Percentiles rank a stretch among this genome's conserved stretches.
phyloP scores from a whole-genome alignment of 2,113 vertebrate genomes.

The Chunga burmeisteri region DNA sequence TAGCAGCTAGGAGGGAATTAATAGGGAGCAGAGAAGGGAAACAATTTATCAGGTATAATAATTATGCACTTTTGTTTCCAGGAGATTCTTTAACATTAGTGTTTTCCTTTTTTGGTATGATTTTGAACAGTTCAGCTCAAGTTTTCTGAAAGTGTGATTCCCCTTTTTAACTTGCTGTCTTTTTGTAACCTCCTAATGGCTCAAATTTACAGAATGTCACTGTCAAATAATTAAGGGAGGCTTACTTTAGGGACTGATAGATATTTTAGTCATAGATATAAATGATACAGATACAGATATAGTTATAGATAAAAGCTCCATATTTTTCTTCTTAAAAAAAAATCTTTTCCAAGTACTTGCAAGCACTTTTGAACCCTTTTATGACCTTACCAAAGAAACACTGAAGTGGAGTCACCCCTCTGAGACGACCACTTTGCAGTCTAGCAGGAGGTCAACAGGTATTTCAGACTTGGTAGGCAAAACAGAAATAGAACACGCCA shows the following conservation, averaged over 20 bases:
- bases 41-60: background rate
- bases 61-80: background rate
- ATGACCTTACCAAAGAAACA: background rate
- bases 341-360: background rate
- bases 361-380: background rate
- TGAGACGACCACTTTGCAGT: background rate
- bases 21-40: background rate
- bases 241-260: background rate
- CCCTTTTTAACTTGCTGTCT: background rate
- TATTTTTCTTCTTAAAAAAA: background rate
- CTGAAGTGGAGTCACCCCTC: background rate
- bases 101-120: background rate
- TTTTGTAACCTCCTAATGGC: background rate
- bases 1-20: background rate
- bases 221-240: background rate
- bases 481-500: background rate
- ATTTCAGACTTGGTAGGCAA: background rate
- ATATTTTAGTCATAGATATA: background rate
- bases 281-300: background rate
- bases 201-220: background rate
- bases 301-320: background rate
- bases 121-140: background rate
- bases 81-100: background rate
- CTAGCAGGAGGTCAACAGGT: background rate
- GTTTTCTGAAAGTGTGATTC: background rate